Conservation (phyloP, 30 jellyfish, hydroid and myxozoan species). For the Hydra vulgaris region DNA sequence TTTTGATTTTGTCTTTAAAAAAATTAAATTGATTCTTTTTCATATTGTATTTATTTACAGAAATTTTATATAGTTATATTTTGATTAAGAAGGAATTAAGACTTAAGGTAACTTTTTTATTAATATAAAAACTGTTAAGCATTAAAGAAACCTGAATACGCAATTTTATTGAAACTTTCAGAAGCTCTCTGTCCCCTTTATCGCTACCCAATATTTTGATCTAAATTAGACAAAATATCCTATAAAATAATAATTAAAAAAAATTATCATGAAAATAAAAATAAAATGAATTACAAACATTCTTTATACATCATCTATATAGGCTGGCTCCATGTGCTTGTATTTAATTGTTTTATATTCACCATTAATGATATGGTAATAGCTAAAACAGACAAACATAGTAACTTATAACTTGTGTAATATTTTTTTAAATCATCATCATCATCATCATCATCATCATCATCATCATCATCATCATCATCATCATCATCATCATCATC, state of each 20-base stretch:
- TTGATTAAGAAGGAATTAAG: too few species aligned
- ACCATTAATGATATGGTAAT: constrained; percentile 69
- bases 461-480: too few species aligned
- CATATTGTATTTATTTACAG: too few species aligned
- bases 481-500: too few species aligned
- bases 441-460: neutral
- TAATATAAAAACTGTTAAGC: too few species aligned
- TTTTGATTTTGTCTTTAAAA: too few species aligned
- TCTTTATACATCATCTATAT: constrained; percentile 64
- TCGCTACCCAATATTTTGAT: constrained; percentile 65
- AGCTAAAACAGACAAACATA: constrained; percentile 27
- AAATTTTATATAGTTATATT: too few species aligned
- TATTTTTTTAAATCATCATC: too few species aligned
- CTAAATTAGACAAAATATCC: constrained; percentile 20
- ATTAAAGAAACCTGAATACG: constrained; percentile 57
- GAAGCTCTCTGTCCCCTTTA: constrained; percentile 66
- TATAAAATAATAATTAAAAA: neutral
- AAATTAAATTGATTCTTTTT: too few species aligned
- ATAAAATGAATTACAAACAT: neutral
- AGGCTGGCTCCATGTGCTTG: constrained; percentile 86
- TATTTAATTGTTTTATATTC: constrained; percentile 41
- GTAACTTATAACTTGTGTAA: neutral
- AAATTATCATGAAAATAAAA: neutral
- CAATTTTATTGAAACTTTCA: constrained; percentile 51
- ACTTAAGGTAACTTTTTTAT: neutral